Base-by-base conservation (phyloP, 1,140 invertebrate genomes). In the Melanaphis sacchari region DNA sequence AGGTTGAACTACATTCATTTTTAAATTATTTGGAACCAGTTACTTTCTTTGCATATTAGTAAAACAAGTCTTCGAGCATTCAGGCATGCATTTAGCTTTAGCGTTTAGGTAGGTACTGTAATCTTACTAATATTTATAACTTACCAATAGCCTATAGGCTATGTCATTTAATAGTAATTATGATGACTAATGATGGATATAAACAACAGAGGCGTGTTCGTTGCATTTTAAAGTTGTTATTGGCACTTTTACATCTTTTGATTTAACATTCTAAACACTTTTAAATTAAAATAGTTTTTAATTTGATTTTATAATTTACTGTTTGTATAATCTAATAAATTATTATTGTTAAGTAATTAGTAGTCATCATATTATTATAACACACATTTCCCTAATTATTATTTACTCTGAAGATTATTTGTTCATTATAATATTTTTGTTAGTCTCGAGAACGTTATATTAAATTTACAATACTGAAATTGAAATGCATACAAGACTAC, bases 11-110 rank as follows among this genome's bases (percentile, higher is more conserved):
- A 76, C 59, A 76, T 76, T 76, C n/a, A 15, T 76, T 76, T 66
- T 76, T 76, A 76, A 76, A 76, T 76, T 76, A n/a, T n/a, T n/a
- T 76, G 31, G 59, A 76, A 76, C 59, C 59, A 76, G 59, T 76
- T 76, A 76, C 59, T 76, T 76, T 76, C 59, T 76, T 76, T 76
- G 59, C 59, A 76, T 76, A n/a, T n/a, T 76, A 76, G 59, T 76
- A 76, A n/a, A 76, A 76, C 59, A 76, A 76, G 59, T 76, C 59
- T 76, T 76, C 59, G 59, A n/a, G 59, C n/a, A n/a, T 76, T 76
- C 59, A 76, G 15, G 31, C 31, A 5, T 76, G 31, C 4, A 76
- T n/a, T 76, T 76, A n/a, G 59, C 15, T n/a, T 76, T 76, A n/a
- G 59, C 15, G 36, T 76, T 76, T 76, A 76, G 18, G n/a, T 76